phyloP scores from a whole-genome alignment of 1,140 invertebrate species.

The Argopecten irradians region DNA sequence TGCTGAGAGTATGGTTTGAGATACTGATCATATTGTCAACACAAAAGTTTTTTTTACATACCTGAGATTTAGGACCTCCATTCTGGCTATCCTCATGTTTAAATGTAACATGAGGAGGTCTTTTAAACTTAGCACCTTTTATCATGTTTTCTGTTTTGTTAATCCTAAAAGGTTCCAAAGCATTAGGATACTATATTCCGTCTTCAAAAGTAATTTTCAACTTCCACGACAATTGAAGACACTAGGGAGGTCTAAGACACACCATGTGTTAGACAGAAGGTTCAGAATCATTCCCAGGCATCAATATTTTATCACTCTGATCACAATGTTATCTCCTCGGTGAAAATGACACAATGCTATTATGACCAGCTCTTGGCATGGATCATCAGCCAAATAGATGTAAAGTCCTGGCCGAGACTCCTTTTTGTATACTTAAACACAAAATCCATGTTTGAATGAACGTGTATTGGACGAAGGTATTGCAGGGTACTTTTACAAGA shows the following conservation, averaged over 20 bases:
- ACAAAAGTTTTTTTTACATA: neutral
- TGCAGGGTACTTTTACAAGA: neutral
- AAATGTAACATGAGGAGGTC: neutral
- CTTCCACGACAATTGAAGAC: no score
- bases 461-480: neutral
- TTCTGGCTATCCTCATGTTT: neutral
- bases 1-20: neutral
- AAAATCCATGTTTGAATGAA: conserved; percentile 15
- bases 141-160: neutral
- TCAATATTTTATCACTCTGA: neutral
- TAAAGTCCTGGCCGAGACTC: neutral
- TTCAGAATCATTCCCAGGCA: neutral
- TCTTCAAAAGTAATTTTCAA: neutral
- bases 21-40: neutral
- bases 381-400: neutral
- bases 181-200: neutral
- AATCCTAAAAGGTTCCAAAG: neutral
- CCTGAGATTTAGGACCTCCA: neutral
- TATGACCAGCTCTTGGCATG: neutral
- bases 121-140: conserved; percentile 9
- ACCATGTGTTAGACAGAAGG: neutral
- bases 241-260: no score
- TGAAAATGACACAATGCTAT: neutral
- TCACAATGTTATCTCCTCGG: neutral
- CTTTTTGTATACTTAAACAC: neutral